Evolutionary conservation across 2,113 vertebrate species (phyloP), one percentile per base, ranked within the genome.

Genomic region (Grammatotria lemairii): DNA sequence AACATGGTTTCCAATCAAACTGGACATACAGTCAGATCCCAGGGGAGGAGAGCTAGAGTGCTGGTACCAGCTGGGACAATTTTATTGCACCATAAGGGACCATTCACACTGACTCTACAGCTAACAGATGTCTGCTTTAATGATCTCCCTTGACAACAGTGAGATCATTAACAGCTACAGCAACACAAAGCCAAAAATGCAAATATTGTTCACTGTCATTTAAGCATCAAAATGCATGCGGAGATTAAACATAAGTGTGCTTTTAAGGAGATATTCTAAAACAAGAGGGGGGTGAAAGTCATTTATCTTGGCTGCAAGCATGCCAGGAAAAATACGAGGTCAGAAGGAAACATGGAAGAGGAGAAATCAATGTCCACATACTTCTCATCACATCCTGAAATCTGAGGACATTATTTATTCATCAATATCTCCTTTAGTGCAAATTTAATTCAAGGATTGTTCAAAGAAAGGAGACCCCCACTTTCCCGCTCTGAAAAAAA

Each of bases 101-200:
- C 63, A 90, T 91, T 92, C 88, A 91, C 91, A 88, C 82, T 42
- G 82, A 89, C 87, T 90, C 86, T 88, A 93, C 88, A 88, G 85
- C 82, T 85, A 94, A 83, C 95, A 96, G 94, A 96, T 95, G 94
- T 91, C 91, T 91, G 92, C 73, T 94, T 91, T 94, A 95, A 96
- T 93, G 92, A 95, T 93, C 94, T 94, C 94, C 93, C 95, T 68
- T 85, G 93, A 94, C 91, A 90, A 91, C 86, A 81, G 87, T 73
- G 60, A 89, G 86, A 94, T 92, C 87, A 89, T 92, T 91, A 93
- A 65, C 89, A 88, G 84, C 85, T 78, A 87, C 19, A 88, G 65
- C 88, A 84, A 89, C 84, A 89, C 54, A 89, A 85, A 45, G 23
- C 19, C 19, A 51, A 84, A 82, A 88, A 81, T 21, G 91, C 35